These are phyloP conservation scores for Drosophila ambigua DNA, from an alignment of 1,140 invertebrate species.

Conservation along the genomic window DNA sequence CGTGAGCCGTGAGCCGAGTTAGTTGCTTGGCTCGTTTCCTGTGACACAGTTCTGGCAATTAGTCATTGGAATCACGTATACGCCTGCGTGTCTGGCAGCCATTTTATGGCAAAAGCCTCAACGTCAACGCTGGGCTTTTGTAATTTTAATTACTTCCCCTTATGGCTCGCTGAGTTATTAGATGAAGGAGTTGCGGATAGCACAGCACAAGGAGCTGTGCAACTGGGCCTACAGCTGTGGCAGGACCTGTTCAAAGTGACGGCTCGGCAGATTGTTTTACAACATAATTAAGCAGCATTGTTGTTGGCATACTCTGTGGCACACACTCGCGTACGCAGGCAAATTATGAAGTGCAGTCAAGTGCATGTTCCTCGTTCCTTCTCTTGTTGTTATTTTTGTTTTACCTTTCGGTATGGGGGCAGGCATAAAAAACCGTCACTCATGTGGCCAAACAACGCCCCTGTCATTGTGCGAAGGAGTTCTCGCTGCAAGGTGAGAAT, in stretches of 20 bases:
- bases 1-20: slow-evolving; percentile 15
- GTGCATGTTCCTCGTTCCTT: slow-evolving; percentile 58
- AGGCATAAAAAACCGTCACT: slow-evolving; percentile 55
- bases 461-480: slow-evolving; percentile 56
- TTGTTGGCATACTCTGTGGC: slow-evolving; percentile 39
- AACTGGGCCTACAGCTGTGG: background rate
- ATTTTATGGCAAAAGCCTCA: slow-evolving; percentile 61
- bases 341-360: slow-evolving; percentile 74
- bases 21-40: slow-evolving; percentile 56
- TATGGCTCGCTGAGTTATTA: slow-evolving; percentile 49
- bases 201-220: slow-evolving; percentile 7
- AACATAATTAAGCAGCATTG: slow-evolving; percentile 77
- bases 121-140: slow-evolving; percentile 72
- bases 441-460: slow-evolving; percentile 55
- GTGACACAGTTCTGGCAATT: slow-evolving; percentile 82
- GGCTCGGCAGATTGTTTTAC: slow-evolving; percentile 73
- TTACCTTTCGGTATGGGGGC: slow-evolving; percentile 40
- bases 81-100: slow-evolving; percentile 74
- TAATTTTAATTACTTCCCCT: slow-evolving; percentile 80
- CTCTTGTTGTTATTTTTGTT: background rate
- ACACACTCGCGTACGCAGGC: slow-evolving; percentile 22
- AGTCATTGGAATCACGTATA: slow-evolving; percentile 79
- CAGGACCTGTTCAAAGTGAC: slow-evolving; percentile 49
- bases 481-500: slow-evolving; percentile 11
- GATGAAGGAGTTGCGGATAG: slow-evolving; percentile 10